Evolutionary conservation across 64 coral and sea anemone genomes (phyloP), one percentile per base, ranked within the genome.

Genomic region (Dendrophyllia cribrosa): DNA sequence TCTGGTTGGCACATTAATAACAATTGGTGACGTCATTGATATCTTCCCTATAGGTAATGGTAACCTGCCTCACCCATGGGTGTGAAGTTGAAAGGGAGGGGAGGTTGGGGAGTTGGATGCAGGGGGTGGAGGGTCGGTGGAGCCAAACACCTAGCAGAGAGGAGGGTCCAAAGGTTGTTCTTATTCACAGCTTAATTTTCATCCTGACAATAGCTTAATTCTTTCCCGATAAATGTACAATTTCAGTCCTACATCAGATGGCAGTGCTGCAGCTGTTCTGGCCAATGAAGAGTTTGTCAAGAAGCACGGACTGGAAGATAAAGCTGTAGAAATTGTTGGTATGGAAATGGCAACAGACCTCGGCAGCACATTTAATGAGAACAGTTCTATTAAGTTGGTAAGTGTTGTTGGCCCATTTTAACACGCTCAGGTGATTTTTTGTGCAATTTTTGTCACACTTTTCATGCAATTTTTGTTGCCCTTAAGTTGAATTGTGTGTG

Each of bases 331-430:
- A 66, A 94, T 99, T 23, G 49, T 99, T 83, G 97, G 94, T 64
- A 96, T 99, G 91, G 97, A 99, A 75, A 99, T 99, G 97, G 97
- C 97, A 20, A 99, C 97, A 52, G 97, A 99, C 74, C 74, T 99
- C 20, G 74, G 59, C 0, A 99, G 97, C 72, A 99, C 90, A 17
- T 99, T 99, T 79, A 19, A 94, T 16, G 97, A 99, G 26, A 94
- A 96, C 59, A 99, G 94, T 70, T 96, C 91, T 24, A 99, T 99
- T 43, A 99, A 99, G 74, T 79, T 95, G 91, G 97, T 99, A n/a
- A 90, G 88, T 88, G 55, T 1, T 15, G 34, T 34, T 34, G 34
- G 34, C 34, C 34, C 34, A 34, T 34, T 34, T 34, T n/a, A n/a
- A 34, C 34, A 34, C 34, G 2, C 34, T 34, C 34, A 34, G 34